Evolutionary conservation across 2,797 vertebrate genomes (phyloP).

Genomic region (Mergus octosetaceus): DNA sequence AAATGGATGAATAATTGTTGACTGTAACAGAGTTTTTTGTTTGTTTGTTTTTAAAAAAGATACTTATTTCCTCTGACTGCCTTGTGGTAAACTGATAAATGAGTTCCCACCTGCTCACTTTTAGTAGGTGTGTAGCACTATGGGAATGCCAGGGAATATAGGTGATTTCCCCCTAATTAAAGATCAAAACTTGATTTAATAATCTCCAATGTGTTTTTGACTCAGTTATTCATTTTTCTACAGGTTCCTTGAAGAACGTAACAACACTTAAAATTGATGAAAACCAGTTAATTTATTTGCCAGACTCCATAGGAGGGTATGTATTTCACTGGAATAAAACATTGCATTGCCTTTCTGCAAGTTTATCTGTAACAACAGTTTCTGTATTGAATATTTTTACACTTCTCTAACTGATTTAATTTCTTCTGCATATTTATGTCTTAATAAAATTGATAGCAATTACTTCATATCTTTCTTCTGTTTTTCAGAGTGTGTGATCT

Average conservation of each 20-base stretch:
- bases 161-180: not conserved
- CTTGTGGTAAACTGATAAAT: not conserved
- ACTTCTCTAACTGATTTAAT: not conserved
- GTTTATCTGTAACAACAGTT: not conserved
- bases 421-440: not conserved
- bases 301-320: constrained; percentile 94
- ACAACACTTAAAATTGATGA: constrained; percentile 97
- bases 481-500: not conserved
- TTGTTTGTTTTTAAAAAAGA: not conserved
- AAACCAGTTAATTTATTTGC: constrained; percentile 95
- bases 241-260: constrained; percentile 94
- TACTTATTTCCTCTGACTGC: not conserved
- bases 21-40: not conserved
- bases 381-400: not conserved
- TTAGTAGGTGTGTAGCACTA: not conserved
- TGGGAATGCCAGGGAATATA: not conserved
- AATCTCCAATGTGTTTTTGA: constrained; percentile 1
- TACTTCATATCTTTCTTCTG: not conserved
- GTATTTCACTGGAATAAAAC: constrained; percentile 23
- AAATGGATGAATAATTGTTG: not conserved
- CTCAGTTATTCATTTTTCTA: constrained; percentile 21
- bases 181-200: not conserved
- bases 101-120: not conserved
- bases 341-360: not conserved
- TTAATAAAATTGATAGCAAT: not conserved